phyloP scores from a whole-genome alignment of 2,888 invertebrate species.

The Notodonta dromedarius region DNA sequence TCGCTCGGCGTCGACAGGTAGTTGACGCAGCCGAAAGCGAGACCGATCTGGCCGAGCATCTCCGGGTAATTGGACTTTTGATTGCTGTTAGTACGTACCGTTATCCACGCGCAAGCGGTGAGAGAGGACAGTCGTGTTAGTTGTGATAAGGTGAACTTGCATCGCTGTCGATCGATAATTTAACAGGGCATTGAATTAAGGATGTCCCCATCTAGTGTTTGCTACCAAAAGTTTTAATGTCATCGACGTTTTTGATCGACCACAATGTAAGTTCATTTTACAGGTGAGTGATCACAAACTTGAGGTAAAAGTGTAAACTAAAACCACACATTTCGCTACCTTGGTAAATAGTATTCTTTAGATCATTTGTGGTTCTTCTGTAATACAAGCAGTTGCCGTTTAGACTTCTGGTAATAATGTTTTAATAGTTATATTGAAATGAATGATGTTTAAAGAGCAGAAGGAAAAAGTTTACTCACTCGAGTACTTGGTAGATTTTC shows the following conservation, averaged over 20 bases:
- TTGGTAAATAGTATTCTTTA: constrained; percentile 81
- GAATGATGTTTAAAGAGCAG: constrained; percentile 28
- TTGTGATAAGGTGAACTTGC: constrained; percentile 12
- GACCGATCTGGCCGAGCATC: constrained; percentile 81
- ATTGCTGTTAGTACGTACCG: constrained; percentile 69
- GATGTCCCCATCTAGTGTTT: neutral
- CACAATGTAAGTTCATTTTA: neutral
- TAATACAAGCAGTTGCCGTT: constrained; percentile 64
- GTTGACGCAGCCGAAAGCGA: constrained; percentile 82
- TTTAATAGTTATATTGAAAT: constrained; percentile 34
- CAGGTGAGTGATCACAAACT: constrained; percentile 36
- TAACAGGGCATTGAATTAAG: neutral
- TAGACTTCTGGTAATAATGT: constrained; percentile 27
- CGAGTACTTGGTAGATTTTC: constrained; percentile 87
- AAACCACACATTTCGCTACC: constrained; percentile 77
- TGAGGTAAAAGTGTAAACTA: constrained; percentile 38
- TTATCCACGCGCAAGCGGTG: constrained; percentile 60
- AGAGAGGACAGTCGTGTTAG: constrained; percentile 48
- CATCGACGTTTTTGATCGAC: neutral
- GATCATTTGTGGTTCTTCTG: constrained; percentile 83
- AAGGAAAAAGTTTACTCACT: constrained; percentile 83
- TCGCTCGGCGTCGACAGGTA: constrained; percentile 72
- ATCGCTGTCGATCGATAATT: neutral
- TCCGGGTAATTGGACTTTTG: constrained; percentile 82
- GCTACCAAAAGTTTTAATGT: neutral